phyloP scores from a whole-genome alignment of 2,113 vertebrate genomes.

The Nerophis ophidion region DNA sequence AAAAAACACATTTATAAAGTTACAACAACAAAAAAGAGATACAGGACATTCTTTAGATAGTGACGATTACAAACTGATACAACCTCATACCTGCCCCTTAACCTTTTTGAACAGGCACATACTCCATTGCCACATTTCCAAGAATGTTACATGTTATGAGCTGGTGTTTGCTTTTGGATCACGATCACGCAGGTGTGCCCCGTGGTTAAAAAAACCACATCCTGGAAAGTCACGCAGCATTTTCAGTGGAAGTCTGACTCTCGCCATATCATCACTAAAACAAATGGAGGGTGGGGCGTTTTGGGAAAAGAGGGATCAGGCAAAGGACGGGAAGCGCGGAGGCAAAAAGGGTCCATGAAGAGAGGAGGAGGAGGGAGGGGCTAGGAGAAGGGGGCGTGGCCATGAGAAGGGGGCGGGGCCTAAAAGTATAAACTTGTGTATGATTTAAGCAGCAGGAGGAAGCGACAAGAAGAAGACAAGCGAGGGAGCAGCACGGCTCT shows the following conservation, averaged over 20 bases:
- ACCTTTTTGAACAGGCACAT: no score
- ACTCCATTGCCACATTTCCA: background rate
- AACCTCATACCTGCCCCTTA: no score
- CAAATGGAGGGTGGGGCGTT: background rate
- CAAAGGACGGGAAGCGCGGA: conserved; percentile 33
- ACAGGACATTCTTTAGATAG: no score
- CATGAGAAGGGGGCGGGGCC: conserved; percentile 62
- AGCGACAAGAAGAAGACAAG: conserved; percentile 73
- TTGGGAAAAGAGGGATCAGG: conserved; percentile 48
- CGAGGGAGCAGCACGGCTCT: conserved; percentile 55
- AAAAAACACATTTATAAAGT: no score
- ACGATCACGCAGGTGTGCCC: no score
- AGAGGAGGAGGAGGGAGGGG: conserved; percentile 50
- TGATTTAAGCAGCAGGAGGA: conserved; percentile 78
- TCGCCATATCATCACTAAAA: no score
- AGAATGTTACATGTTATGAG: background rate
- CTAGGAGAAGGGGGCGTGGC: conserved; percentile 59
- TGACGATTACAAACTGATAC: no score
- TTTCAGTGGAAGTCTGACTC: conserved; percentile 31
- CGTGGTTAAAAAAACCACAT: no score
- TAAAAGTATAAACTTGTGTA: conserved; percentile 82
- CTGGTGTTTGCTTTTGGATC: no score
- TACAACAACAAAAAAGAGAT: no score
- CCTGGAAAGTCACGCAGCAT: conserved; percentile 37
- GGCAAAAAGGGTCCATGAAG: conserved; percentile 49